Base-by-base conservation (phyloP, 2,113 vertebrate genomes). In the Lasiurus borealis region DNA sequence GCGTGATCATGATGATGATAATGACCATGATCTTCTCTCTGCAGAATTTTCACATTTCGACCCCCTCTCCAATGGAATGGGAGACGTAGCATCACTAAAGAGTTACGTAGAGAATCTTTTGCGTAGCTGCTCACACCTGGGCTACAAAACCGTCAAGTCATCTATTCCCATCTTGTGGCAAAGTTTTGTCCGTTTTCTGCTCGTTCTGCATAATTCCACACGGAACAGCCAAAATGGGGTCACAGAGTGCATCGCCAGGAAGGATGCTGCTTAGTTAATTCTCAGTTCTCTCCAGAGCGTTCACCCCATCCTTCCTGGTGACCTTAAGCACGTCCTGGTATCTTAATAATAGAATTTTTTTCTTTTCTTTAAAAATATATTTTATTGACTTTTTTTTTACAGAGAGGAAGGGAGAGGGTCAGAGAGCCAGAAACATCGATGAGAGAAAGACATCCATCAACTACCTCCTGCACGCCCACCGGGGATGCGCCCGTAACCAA, bases 301-400 rank as follows among this genome's bases (percentile, higher is more conserved):
- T 66, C 46, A 50, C 18, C n/a, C 72, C 72, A 48, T 68, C 66
- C 48, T 62, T 96, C 36, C 52, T 73, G 18, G 59, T 77, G 76
- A 90, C 88, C 59, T 94, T 73, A 77, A 66, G 34, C 44, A 46
- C 78, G 23, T 64, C 62, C 81, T 85, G 68, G 75, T 85, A 94
- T 52, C 91, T 96, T 91, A 77, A 88, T 57, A 91, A 72, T 46
- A 78, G 62, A 83, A 92, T 66, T 76, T 23, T 84, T 94, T 88
- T 78, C 44, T 40, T 40, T 40, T 40, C 40, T 40, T 40, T 40
- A 3, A 40, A 40, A 40, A 40, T 40, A 40, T 40, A 3, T 40
- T 40, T 40, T 40, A 40, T 40, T 40, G 40, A 40, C n/a, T n/a
- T n/a, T 40, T 40, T 40, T 40, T 40, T 40, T 40, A 40, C 40